Percentiles rank a stretch among this genome's conserved stretches.
These are phyloP conservation scores for Taurulus bubalis DNA, from an alignment of 2,113 vertebrate species.

Conservation along the genomic window DNA sequence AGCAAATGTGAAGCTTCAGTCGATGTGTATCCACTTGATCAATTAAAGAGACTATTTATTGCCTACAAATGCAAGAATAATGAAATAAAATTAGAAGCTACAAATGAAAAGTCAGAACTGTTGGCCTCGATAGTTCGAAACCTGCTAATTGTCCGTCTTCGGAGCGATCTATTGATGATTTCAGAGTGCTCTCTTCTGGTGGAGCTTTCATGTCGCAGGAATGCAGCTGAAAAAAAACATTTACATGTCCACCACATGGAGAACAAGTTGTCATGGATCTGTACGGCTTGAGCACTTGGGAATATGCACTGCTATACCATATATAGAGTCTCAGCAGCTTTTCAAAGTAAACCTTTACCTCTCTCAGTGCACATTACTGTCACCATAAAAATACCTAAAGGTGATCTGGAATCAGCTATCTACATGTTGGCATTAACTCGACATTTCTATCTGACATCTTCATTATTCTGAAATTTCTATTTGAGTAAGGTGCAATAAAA, in stretches of 20 bases:
- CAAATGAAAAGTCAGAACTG: background rate
- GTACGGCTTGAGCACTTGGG: slow-evolving; percentile 7
- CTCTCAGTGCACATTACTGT: background rate
- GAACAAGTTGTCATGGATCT: slow-evolving; percentile 48
- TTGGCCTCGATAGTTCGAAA: background rate
- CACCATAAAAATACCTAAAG: background rate
- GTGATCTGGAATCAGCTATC: background rate
- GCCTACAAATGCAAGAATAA: background rate
- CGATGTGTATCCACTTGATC: background rate
- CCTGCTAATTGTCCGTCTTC: background rate
- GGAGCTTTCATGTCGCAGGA: slow-evolving; percentile 68
- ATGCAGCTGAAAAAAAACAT: slow-evolving; percentile 65
- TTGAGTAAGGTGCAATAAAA: background rate
- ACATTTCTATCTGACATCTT: background rate
- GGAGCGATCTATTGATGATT: slow-evolving; percentile 31
- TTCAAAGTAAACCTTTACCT: slow-evolving; percentile 21
- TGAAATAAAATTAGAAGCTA: background rate
- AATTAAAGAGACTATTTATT: background rate
- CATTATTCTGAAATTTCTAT: background rate
- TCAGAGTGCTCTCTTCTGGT: slow-evolving; percentile 18
- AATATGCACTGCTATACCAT: slow-evolving; percentile 35
- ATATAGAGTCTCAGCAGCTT: slow-evolving; percentile 45
- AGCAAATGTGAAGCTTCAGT: background rate
- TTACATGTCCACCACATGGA: slow-evolving; percentile 53
- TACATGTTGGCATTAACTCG: background rate